Conservation (phyloP, 2,888 invertebrate species). For the Mimachlamys varia region DNA sequence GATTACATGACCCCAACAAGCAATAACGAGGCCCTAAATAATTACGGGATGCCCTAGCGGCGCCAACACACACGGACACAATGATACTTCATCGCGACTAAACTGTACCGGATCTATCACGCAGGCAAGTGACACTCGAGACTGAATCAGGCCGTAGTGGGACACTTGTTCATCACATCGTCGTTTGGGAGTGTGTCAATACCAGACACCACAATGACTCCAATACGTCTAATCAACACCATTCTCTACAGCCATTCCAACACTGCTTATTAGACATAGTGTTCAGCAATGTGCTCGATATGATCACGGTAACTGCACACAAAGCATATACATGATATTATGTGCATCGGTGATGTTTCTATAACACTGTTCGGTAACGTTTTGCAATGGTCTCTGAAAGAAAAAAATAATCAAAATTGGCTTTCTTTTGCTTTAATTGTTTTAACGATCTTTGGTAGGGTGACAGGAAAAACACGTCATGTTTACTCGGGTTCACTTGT, state of each 20-base stretch:
- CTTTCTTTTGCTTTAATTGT: too few relatives aligned
- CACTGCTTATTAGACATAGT: neutral
- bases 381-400: too few relatives aligned
- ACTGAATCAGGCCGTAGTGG: neutral
- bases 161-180: neutral
- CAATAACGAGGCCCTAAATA: slow-evolving; percentile 9
- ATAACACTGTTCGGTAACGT: too few relatives aligned
- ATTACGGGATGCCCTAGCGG: neutral
- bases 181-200: neutral
- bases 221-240: neutral
- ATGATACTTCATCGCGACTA: neutral
- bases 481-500: too few relatives aligned
- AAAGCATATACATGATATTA: too few relatives aligned
- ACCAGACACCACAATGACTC: neutral
- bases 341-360: too few relatives aligned
- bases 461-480: too few relatives aligned
- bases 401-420: too few relatives aligned
- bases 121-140: neutral
- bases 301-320: too few relatives aligned
- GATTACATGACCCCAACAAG: slow-evolving; percentile 31
- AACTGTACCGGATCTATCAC: neutral
- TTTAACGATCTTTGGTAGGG: too few relatives aligned
- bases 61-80: neutral
- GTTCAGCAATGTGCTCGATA: neutral
- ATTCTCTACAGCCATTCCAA: too few relatives aligned